These are phyloP conservation scores for Saccopteryx leptura DNA, from an alignment of 2,113 vertebrate species.

Conservation along the genomic window DNA sequence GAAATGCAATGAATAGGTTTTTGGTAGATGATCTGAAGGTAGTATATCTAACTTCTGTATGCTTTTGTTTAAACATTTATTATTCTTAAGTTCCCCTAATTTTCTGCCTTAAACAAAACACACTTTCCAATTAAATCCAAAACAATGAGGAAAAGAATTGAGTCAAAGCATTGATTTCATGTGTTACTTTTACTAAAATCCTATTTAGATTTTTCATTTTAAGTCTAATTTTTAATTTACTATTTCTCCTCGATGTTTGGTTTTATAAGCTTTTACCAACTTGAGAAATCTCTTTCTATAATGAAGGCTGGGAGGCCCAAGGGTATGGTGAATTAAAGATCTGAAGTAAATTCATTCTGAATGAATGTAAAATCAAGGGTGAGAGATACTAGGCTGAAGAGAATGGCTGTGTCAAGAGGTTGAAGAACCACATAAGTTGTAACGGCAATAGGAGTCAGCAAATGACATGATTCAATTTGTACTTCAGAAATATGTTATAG, in stretches of 20 bases:
- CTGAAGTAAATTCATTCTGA: not conserved
- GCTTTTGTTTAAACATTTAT: not conserved
- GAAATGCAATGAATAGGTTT: not conserved
- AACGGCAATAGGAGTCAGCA: not conserved
- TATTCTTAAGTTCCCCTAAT: not conserved
- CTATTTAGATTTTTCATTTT: not conserved
- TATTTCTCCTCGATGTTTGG: not conserved
- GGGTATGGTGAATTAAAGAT: not conserved
- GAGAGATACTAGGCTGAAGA: not conserved
- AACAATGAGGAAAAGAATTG: not conserved
- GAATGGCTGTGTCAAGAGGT: not conserved
- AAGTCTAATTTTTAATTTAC: not conserved
- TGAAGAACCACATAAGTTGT: not conserved
- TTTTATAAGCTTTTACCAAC: not conserved
- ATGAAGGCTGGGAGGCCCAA: too few relatives aligned
- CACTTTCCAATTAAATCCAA: not conserved
- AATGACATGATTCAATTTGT: not conserved
- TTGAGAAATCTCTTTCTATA: not conserved
- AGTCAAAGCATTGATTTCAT: slow-evolving; percentile 5
- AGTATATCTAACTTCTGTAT: not conserved
- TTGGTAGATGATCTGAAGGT: not conserved
- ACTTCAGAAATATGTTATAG: not conserved
- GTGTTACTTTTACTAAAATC: not conserved
- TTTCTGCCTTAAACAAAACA: not conserved
- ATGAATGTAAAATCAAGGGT: not conserved